phyloP scores from a whole-genome alignment of 2,113 vertebrate species.

The Ahaetulla prasina region DNA sequence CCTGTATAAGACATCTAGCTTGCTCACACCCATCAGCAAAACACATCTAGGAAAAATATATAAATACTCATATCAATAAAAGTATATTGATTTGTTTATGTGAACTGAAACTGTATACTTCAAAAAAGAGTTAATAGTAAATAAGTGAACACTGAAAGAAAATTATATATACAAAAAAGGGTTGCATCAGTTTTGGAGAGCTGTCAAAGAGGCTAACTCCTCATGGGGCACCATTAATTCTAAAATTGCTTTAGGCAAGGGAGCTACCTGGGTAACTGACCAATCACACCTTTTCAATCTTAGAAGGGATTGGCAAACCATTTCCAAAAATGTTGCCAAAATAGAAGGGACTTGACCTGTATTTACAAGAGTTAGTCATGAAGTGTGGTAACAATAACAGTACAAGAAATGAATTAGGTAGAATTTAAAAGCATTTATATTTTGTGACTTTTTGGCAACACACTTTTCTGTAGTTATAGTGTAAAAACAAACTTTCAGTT shows the following conservation, averaged over 20 bases:
- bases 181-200: neutral
- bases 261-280: neutral
- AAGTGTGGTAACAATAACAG: neutral
- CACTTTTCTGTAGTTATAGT: neutral
- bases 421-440: neutral
- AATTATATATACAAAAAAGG: neutral
- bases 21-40: constrained; percentile 90
- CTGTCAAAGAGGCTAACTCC: neutral
- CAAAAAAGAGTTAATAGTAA: neutral
- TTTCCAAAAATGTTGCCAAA: neutral
- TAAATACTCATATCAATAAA: neutral
- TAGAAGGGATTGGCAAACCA: neutral
- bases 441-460: neutral
- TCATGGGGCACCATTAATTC: neutral
- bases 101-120: neutral
- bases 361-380: neutral
- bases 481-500: neutral
- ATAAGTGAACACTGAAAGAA: neutral
- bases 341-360: neutral
- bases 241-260: neutral
- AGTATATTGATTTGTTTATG: neutral
- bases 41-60: constrained; percentile 66
- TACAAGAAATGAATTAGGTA: neutral
- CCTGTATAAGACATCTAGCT: constrained; percentile 91
- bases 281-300: neutral